phyloP scores from a whole-genome alignment of 2,888 invertebrate species.

The Cheilosia pagana region DNA sequence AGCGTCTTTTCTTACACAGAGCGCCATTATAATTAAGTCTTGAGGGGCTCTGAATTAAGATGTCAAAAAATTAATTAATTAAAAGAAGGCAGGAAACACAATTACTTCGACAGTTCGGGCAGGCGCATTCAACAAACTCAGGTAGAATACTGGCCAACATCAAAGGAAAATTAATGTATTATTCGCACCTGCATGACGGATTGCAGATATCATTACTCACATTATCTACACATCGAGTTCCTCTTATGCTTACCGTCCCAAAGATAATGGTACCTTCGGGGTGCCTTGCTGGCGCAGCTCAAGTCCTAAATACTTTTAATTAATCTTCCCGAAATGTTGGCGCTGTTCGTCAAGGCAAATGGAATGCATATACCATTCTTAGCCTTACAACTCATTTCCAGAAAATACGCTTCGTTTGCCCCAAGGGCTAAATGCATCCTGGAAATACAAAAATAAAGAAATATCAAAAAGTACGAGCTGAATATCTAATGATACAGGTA shows the following conservation, averaged over 20 bases:
- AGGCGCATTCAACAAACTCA: slow-evolving; percentile 25
- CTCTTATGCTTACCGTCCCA: slow-evolving; percentile 21
- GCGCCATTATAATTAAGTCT: slow-evolving; percentile 60
- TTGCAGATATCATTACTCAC: slow-evolving; percentile 80
- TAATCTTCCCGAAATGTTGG: slow-evolving; percentile 64
- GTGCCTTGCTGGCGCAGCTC: slow-evolving; percentile 45
- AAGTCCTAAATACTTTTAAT: slow-evolving; percentile 60
- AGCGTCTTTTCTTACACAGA: slow-evolving; percentile 1
- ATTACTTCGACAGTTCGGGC: slow-evolving; percentile 7
- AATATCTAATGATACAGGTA: slow-evolving; percentile 39
- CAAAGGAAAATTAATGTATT: slow-evolving; percentile 81
- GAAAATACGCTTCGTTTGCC: slow-evolving; percentile 45
- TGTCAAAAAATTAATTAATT: slow-evolving; percentile 69
- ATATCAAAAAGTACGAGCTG: neutral
- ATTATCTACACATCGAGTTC: slow-evolving; percentile 17
- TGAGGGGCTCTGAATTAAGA: slow-evolving; percentile 49
- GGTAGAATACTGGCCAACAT: slow-evolving; percentile 39
- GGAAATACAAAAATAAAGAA: slow-evolving; percentile 13
- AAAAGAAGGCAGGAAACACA: slow-evolving; percentile 28
- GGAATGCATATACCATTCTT: slow-evolving; percentile 38
- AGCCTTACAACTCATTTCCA: slow-evolving; percentile 47
- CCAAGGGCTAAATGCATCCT: slow-evolving; percentile 45
- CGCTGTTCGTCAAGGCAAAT: slow-evolving; percentile 26
- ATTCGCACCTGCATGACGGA: slow-evolving; percentile 83
- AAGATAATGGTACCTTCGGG: slow-evolving; percentile 19